Evolutionary conservation across 1,140 invertebrate species (phyloP), one percentile per base, ranked within the genome.

Genomic region (Cydia splendana): DNA sequence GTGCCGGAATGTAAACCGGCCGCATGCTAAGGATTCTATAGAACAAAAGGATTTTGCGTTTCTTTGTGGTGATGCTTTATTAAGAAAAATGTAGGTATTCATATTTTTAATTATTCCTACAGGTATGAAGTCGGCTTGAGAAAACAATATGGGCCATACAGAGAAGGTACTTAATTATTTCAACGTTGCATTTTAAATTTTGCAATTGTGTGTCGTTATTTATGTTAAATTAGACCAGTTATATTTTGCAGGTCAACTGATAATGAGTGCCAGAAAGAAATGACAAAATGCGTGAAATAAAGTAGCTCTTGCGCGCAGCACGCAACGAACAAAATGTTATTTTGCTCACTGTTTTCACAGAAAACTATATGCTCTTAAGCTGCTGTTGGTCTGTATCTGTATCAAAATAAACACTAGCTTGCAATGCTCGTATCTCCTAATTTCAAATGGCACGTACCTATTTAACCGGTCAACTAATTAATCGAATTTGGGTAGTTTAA

Each of bases 11-110:
- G 0, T 62, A 62, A 62, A 62, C n/a, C n/a, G n/a, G n/a, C n/a
- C n/a, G 18, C n/a, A 62, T 62, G 2, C 57, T 62, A 24, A 62
- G 57, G 57, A 62, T 62, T 62, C 20, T 24, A 62, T 24, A 24
- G 9, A 62, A 62, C 57, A 62, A 62, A 62, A 62, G 57, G 57
- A 62, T 62, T 24, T 62, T 62, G 20, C 20, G 57, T 62, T 62
- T 62, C 57, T 62, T 62, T 62, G 57, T 62, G 9, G 20, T 18
- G 51, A 24, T 10, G 9, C 57, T 62, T 62, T 62, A 62, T 24
- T 24, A 62, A 12, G 7, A 4, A 62, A 10, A 62, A 62, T 62
- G 20, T 62, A 24, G 1, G 2, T 62, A 62, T 24, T 12, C 0
- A 10, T 0, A 9, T 20, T 24, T 62, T 24, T 3, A 5, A 18